Conservation (phyloP, 2,797 vertebrate species). For the Chaetodon trifasciatus region DNA sequence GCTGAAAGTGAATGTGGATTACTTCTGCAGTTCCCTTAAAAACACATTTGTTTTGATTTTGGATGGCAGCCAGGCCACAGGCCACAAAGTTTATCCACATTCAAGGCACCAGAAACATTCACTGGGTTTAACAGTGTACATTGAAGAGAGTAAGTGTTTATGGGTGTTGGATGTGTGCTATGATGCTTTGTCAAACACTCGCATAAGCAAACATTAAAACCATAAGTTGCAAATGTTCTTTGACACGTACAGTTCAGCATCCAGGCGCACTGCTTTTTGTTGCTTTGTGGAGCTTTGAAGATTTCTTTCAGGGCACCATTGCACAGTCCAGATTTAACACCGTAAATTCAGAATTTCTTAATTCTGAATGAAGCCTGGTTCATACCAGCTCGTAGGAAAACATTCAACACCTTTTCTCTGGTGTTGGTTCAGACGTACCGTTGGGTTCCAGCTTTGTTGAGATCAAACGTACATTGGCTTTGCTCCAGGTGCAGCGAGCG, state of each 20-base stretch:
- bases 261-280: not conserved
- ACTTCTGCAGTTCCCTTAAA: conserved; percentile 21
- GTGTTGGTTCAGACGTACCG: not conserved
- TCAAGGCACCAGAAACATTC: not conserved
- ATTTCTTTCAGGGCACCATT: not conserved
- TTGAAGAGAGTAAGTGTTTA: conserved; percentile 29
- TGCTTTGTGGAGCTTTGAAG: not conserved
- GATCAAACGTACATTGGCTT: not conserved
- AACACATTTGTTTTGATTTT: conserved; percentile 38
- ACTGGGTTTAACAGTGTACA: not conserved
- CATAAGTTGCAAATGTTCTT: conserved; percentile 24
- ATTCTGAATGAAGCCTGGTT: not conserved
- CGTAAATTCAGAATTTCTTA: not conserved
- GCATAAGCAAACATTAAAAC: conserved; percentile 39
- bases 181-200: conserved; percentile 11
- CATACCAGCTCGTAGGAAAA: not conserved
- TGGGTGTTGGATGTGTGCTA: not conserved
- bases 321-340: not conserved
- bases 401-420: not conserved
- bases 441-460: not conserved
- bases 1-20: conserved; percentile 12
- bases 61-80: conserved; percentile 14
- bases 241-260: not conserved
- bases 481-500: not conserved
- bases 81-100: conserved; percentile 14